phyloP scores from a whole-genome alignment of 1,140 invertebrate species.

The Drosophila malerkotliana region DNA sequence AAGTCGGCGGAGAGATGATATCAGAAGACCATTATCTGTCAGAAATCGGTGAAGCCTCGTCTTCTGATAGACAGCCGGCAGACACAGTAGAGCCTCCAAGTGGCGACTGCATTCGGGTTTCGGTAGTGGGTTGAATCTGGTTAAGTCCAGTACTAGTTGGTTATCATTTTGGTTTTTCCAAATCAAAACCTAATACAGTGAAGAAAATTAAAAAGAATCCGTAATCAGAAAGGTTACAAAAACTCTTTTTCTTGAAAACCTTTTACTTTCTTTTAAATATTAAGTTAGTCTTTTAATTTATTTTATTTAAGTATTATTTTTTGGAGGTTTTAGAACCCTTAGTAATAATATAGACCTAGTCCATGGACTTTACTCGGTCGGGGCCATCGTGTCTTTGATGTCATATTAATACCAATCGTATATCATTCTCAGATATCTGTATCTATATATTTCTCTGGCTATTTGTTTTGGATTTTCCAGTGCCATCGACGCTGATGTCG shows the following conservation, averaged over 20 bases:
- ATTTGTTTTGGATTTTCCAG: constrained; percentile 4
- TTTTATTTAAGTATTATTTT: no score
- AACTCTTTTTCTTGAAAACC: no score
- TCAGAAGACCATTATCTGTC: constrained; percentile 15
- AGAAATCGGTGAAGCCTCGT: background rate
- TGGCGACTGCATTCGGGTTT: background rate
- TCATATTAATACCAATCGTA: constrained; percentile 7
- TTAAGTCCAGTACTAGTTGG: background rate
- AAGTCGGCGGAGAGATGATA: constrained; percentile 20
- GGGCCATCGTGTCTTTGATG: background rate
- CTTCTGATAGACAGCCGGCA: constrained; percentile 4
- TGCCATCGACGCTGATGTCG: constrained; percentile 39
- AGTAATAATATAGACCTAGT: background rate
- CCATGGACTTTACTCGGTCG: no score
- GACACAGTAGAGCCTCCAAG: constrained; percentile 14
- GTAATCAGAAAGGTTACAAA: no score
- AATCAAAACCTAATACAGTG: constrained; percentile 5
- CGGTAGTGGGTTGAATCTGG: constrained; percentile 14
- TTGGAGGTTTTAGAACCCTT: no score
- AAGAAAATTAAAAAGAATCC: background rate
- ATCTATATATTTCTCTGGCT: constrained; percentile 5
- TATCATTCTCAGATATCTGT: constrained; percentile 3
- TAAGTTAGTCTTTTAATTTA: no score
- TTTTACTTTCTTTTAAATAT: no score
- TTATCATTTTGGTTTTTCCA: background rate